Evolutionary conservation across 2,888 invertebrate genomes (phyloP), one percentile per base, ranked within the genome.

Genomic region (Microctonus hyperodae): DNA sequence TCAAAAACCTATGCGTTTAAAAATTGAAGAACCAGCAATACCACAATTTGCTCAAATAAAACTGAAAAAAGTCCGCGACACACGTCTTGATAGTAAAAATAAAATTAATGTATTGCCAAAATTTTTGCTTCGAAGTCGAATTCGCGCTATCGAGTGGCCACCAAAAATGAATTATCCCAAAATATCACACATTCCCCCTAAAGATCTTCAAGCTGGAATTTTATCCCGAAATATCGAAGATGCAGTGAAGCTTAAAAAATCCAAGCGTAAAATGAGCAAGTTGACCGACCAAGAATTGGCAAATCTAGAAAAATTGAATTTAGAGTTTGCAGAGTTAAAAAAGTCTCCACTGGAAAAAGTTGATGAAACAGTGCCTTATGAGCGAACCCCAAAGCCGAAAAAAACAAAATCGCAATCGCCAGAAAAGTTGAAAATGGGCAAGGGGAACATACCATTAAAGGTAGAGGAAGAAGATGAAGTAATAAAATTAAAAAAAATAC

Each of bases 211-310:
- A 70, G 88, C 87, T 75, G 92, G 92, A 31, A 88, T 91, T 71
- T 80, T 93, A 37, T 92, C 92, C 0, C 87, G 91, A 76, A 91
- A 90, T 79, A 86, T 90, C 6, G 88, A 90, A 83, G 92, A 92
- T 81, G 92, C 92, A 10, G 85, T 88, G 69, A 86, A 90, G 79
- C 81, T 90, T 11, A 84, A 90, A 57, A 91, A 88, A 81, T 88
- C 86, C 65, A 86, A 88, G 70, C 85, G 86, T 1, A 89, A 87
- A 74, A 86, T 87, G 76, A 85, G 87, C 3, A 87, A 87, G 73
- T 81, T 88, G 50, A 85, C 87, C 0, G 88, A 89, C 55, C 82
- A 87, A 63, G 86, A 87, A 73, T 85, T 86, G 75, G 84, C 84
- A 0, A 86, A 88, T 70, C 81, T 90, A 51, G 90, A 91, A 80